These are phyloP conservation scores for Sinotaia quadrata DNA, from an alignment of 2,888 invertebrate genomes.

Conservation along the genomic window DNA sequence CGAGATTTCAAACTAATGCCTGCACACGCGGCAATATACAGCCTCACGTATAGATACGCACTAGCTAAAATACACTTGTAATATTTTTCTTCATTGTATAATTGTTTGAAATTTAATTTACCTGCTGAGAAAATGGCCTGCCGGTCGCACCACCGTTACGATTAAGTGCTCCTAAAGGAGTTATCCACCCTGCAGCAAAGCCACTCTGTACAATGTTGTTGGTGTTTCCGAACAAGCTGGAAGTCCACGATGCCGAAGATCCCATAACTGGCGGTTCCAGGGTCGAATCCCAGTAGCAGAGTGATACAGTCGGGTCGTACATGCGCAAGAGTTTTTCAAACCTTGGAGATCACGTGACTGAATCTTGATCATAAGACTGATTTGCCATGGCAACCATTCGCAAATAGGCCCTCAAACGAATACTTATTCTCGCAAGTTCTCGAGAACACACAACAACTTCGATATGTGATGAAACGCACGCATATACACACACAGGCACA, in stretches of 20 bases:
- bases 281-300: slow-evolving; percentile 63
- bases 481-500: not conserved
- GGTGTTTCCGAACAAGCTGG: slow-evolving; percentile 53
- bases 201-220: slow-evolving; percentile 50
- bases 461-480: not conserved
- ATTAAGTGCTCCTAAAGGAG: slow-evolving; percentile 35
- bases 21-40: too few species aligned
- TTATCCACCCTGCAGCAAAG: slow-evolving; percentile 47
- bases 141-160: slow-evolving; percentile 39
- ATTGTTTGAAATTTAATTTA: too few species aligned
- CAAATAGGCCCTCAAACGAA: not conserved
- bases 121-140: slow-evolving; percentile 36
- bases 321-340: slow-evolving; percentile 60
- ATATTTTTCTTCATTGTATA: too few species aligned
- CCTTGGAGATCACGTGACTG: slow-evolving; percentile 29
- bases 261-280: slow-evolving; percentile 47
- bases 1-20: too few species aligned
- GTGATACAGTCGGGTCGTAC: slow-evolving; percentile 44
- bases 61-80: too few species aligned
- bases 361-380: not conserved
- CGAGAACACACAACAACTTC: not conserved
- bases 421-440: not conserved
- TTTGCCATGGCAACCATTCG: not conserved
- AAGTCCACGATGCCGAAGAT: slow-evolving; percentile 51
- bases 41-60: too few species aligned